Percentiles rank a stretch among this genome's conserved stretches.
Evolutionary conservation across 2,113 vertebrate genomes (phyloP).

Genomic region (Tupaia chinensis): DNA sequence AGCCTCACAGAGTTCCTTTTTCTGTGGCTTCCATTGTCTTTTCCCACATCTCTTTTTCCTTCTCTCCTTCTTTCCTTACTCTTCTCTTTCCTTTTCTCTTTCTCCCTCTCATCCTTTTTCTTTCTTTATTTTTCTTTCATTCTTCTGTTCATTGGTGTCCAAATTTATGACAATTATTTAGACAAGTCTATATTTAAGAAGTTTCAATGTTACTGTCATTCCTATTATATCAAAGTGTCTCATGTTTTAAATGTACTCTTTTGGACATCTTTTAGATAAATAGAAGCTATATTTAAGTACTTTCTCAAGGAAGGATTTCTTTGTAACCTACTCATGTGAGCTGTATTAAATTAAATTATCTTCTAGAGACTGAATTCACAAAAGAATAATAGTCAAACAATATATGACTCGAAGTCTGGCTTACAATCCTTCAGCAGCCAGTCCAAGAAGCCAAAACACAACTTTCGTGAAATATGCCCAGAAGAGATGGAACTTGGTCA

Average conservation of each 20-base stretch:
- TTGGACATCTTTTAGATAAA: background rate
- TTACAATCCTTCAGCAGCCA: background rate
- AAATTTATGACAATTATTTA: background rate
- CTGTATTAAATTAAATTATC: background rate
- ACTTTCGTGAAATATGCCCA: background rate
- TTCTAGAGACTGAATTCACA: background rate
- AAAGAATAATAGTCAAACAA: background rate
- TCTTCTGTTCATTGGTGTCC: too few relatives aligned
- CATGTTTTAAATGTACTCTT: background rate
- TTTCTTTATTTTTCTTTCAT: too few relatives aligned
- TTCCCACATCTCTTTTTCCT: too few relatives aligned
- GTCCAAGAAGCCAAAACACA: background rate
- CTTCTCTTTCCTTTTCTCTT: too few relatives aligned
- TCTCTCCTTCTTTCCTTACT: too few relatives aligned
- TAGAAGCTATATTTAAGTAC: background rate
- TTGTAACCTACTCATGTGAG: background rate
- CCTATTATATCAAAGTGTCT: background rate
- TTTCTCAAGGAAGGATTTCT: background rate
- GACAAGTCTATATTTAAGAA: background rate
- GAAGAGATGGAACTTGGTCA: background rate
- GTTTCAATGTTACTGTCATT: background rate
- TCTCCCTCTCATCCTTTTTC: too few relatives aligned
- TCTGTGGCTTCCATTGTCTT: too few relatives aligned
- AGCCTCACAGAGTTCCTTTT: too few relatives aligned
- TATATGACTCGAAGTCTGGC: background rate